A percentile compares a stretch with the other conserved stretches of the same genome.
phyloP scores from a whole-genome alignment of 2,113 vertebrate genomes.

The Chloebia gouldiae region DNA sequence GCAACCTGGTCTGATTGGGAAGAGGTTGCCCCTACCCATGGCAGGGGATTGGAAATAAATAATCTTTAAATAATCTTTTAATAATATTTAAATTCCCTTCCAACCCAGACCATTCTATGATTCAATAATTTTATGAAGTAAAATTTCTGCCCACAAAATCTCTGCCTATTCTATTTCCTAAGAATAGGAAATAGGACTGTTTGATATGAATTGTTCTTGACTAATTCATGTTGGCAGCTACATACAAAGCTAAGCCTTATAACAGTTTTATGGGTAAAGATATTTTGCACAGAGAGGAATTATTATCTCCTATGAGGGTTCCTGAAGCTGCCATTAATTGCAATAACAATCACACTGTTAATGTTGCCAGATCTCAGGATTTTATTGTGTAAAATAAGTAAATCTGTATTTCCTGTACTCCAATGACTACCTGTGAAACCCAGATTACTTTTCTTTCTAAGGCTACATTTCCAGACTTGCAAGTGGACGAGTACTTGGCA shows the following conservation, averaged over 20 bases:
- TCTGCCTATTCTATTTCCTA: neutral
- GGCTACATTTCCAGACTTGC: neutral
- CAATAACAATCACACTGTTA: neutral
- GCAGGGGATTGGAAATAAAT: neutral
- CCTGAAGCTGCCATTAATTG: constrained; percentile 9
- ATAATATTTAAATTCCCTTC: neutral
- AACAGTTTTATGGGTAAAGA: neutral
- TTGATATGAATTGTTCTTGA: neutral
- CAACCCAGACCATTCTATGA: neutral
- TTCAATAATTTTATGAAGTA: neutral
- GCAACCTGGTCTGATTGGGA: too few relatives aligned
- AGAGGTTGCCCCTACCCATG: neutral
- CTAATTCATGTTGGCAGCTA: constrained; percentile 1
- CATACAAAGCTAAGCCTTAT: neutral
- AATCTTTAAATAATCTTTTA: neutral
- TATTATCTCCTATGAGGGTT: neutral
- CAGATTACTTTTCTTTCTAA: neutral
- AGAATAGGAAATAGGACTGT: neutral
- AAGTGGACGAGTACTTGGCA: neutral
- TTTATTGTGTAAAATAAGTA: neutral
- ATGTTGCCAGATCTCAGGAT: neutral
- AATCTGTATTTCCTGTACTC: neutral
- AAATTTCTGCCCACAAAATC: neutral
- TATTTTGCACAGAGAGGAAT: neutral
- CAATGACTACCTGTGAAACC: neutral